A percentile compares a stretch with the other conserved stretches of the same genome.
phyloP scores from a whole-genome alignment of 2,113 vertebrate species.

The Chloroceryle aenea region DNA sequence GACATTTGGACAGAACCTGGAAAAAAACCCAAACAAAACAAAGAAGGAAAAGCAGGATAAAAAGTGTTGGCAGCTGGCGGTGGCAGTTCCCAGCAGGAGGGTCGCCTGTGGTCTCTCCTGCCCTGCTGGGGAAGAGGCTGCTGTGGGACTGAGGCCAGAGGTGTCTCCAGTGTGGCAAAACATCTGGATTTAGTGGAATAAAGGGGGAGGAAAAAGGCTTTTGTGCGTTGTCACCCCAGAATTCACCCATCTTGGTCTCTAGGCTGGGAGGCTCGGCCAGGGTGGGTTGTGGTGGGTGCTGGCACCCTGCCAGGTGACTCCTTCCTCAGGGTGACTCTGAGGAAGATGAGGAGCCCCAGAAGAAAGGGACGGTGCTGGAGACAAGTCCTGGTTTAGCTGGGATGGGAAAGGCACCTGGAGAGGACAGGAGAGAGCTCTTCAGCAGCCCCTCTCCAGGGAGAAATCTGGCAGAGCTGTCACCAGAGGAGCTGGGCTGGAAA shows the following conservation, averaged over 20 bases:
- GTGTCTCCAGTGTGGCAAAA: neutral
- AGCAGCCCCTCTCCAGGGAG: too few relatives aligned
- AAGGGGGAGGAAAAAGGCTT: neutral
- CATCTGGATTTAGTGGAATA: neutral
- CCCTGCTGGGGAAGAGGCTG: neutral
- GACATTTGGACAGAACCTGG: neutral
- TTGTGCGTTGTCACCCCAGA: neutral
- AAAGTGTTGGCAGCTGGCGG: neutral
- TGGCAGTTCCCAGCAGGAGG: neutral
- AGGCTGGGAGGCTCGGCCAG: neutral
- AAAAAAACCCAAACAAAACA: too few relatives aligned
- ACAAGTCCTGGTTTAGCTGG: neutral
- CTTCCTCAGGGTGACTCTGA: neutral
- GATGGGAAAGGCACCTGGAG: neutral
- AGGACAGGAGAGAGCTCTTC: neutral
- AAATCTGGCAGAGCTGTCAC: neutral
- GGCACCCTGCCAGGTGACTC: neutral
- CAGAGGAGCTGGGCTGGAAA: neutral
- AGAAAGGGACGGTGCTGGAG: neutral
- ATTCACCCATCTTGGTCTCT: rapidly evolving
- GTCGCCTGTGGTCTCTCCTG: neutral
- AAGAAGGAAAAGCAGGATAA: neutral
- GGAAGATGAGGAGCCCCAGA: neutral
- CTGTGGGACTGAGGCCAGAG: rapidly evolving
- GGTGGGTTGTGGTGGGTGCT: neutral